Evolutionary conservation across 2,797 vertebrate species (phyloP), one percentile per base, ranked within the genome.

Genomic region (Rhabdophis nuchalis): DNA sequence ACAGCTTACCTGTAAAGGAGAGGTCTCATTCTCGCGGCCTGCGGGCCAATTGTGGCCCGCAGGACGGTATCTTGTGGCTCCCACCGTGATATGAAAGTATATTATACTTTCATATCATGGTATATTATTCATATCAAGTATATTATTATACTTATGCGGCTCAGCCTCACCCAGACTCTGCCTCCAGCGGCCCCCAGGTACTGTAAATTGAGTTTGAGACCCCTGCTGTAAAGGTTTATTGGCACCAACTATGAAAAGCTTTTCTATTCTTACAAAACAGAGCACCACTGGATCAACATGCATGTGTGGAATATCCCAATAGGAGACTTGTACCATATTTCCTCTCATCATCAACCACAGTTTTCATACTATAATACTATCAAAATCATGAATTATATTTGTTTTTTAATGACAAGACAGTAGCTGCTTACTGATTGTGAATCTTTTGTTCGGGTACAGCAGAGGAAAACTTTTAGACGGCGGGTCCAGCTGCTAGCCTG

Each of bases 401-500:
- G 29, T 46, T 57, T 64, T 82, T 29, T 0, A 1, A n/a, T 23
- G 16, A 90, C 91, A 60, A 85, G 85, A 1, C 4, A 8, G 1
- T 20, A 5, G 46, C 85, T 86, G 98, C 99, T 98, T 96, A 99
- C 99, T 89, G 99, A 99, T 97, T 99, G 99, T 0, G 99, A 99
- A 96, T 99, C 99, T 96, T 99, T 99, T 7, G 99, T 99, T 96
- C 99, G 97, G 0, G 99, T 99, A 97, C 99, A 99, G 97, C 99
- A 99, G 93, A 99, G 99, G 93, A 99, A 99, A 95, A 99, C 99
- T 88, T 99, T 99, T 46, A 99, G 98, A 89, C 99, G 98, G 90
- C 99, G 98, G 4, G 98, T 99, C 99, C 99, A 99, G 97, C 99
- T 99, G 97, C 99, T 99, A 96, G 99, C 99, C 95, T 99, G 99